Percentiles rank a stretch among this genome's conserved stretches.
Evolutionary conservation across 2,888 invertebrate genomes (phyloP).

Genomic region (Amphipyra tragopoginis): DNA sequence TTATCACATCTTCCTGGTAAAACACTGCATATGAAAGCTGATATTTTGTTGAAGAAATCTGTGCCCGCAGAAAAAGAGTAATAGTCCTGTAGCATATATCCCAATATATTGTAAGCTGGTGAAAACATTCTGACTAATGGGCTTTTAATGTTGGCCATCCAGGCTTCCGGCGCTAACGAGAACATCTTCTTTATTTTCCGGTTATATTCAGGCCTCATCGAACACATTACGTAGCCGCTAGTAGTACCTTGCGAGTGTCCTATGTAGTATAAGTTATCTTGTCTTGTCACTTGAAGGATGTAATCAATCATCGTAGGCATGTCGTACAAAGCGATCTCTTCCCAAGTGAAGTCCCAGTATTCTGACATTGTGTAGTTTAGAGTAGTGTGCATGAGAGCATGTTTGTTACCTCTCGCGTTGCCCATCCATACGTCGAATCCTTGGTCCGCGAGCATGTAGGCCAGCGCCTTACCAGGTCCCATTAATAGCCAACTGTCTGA

Average conservation of each 20-base stretch:
- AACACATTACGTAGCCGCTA: constrained; percentile 88
- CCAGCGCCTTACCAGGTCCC: constrained; percentile 90
- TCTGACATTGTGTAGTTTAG: constrained; percentile 55
- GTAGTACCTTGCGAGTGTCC: constrained; percentile 93
- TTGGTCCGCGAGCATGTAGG: constrained; percentile 91
- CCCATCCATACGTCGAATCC: constrained; percentile 95
- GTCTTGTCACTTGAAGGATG: constrained; percentile 83
- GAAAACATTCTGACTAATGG: constrained; percentile 73
- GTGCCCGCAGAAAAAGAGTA: constrained; percentile 66
- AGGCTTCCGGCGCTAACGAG: constrained; percentile 90
- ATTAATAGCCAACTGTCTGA: constrained; percentile 79
- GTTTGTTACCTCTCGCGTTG: constrained; percentile 94
- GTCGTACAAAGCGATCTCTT: constrained; percentile 93
- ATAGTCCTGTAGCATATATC: constrained; percentile 61
- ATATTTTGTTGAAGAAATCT: constrained; percentile 69
- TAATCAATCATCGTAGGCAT: constrained; percentile 93
- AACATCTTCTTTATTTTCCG: constrained; percentile 88
- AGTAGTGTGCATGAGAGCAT: constrained; percentile 67
- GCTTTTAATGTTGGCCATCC: constrained; percentile 82
- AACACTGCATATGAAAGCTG: constrained; percentile 66
- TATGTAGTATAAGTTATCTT: constrained; percentile 90
- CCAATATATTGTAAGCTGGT: constrained; percentile 63
- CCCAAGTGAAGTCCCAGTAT: constrained; percentile 91
- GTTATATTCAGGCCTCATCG: constrained; percentile 89
- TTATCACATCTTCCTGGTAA: constrained; percentile 68